Base-by-base conservation (phyloP, 2,113 vertebrate species). In the Megatriorchis doriae region DNA sequence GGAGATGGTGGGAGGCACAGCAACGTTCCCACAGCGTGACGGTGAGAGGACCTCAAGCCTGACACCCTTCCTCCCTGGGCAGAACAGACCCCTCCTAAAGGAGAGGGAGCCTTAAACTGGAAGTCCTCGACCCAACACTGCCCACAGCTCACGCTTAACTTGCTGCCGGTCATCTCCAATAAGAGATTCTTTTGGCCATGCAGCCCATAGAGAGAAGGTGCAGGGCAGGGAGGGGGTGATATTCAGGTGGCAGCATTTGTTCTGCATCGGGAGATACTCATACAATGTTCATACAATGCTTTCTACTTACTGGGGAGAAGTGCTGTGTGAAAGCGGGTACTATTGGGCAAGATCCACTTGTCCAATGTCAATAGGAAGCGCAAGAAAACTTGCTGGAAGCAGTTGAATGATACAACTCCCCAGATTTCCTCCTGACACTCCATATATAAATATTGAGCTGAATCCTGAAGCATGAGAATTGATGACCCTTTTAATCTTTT, bases 311-410 rank as follows among this genome's bases (percentile, higher is more conserved):
- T 25, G 42, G 9, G 16, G 32, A 63, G 42, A 84, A 78, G 21
- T 36, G 52, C 25, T 92, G 47, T 25, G 25, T 53, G 42, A 82
- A 74, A 75, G n/a, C 38, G 88, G 56, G 47, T 42, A 10, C 61
- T 67, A 4, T 1, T 61, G 67, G 68, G 43, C 56, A 71, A 75
- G 61, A 67, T 53, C 21, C 43, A 13, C 27, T 67, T 65, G 36
- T 40, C 36, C 2, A 1, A 5, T 21, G 20, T 47, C 66, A 42
- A 43, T 1, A 45, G 22, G 27, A 93, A 84, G 25, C 0, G 0
- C 45, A 89, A 52, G 40, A 75, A 91, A 86, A 61, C 10, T 75
- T 53, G 21, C 53, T 87, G 59, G 25, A 93, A 83, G 26, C 29
- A 81, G n/a, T 0, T 55, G 26, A 85, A 82, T 79, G 31, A 53